Conservation (phyloP, 2,113 vertebrate species). For the Mastomys coucha region DNA sequence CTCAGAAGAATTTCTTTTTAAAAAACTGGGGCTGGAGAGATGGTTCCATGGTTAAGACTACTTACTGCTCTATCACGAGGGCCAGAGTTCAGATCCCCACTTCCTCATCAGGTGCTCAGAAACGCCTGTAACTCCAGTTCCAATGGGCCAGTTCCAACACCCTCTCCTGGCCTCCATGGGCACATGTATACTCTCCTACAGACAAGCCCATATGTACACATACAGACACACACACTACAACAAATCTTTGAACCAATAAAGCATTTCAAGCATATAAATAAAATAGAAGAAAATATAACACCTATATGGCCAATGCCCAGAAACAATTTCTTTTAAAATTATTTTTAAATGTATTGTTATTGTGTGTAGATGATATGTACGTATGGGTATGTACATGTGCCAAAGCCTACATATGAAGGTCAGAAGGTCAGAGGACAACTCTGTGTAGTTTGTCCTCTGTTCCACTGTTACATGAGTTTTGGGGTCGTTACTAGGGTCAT, state of each 20-base stretch:
- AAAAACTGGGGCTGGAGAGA: background rate
- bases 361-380: no score
- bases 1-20: background rate
- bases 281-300: background rate
- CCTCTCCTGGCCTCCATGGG: background rate
- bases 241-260: background rate
- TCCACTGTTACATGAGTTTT: no score
- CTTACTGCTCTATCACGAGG: background rate
- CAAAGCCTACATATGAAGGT: background rate
- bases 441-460: background rate
- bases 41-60: background rate
- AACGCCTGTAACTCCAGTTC: background rate
- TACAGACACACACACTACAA: background rate
- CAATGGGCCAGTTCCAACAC: no score
- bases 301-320: background rate
- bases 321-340: background rate
- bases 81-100: no score
- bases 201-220: background rate
- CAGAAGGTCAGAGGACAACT: background rate
- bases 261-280: background rate
- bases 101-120: background rate
- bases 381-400: background rate
- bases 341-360: background rate
- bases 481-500: background rate
- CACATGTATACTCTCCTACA: background rate